Percentiles rank a stretch among this genome's conserved stretches.
Evolutionary conservation across 2,888 invertebrate genomes (phyloP).

Genomic region (Odontocolon sp.): DNA sequence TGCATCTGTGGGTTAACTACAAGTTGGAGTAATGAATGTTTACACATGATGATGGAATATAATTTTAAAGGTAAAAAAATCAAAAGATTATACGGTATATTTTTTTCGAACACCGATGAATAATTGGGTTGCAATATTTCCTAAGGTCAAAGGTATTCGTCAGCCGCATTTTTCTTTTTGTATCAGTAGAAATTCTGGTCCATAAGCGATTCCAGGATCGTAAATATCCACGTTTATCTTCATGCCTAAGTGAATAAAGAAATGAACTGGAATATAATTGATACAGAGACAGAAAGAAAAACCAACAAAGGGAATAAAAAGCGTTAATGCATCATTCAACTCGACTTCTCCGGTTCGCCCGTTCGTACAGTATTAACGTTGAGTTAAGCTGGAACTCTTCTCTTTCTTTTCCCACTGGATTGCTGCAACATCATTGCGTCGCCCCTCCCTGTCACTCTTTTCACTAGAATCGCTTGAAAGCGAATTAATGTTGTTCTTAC

Average conservation of each 20-base stretch:
- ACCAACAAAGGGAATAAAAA: conserved; percentile 41
- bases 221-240: no score
- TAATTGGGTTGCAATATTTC: no score
- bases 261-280: conserved; percentile 7
- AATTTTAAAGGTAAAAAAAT: no score
- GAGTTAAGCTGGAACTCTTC: conserved; percentile 37
- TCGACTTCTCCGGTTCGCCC: conserved; percentile 39
- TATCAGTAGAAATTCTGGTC: no score
- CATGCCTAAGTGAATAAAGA: not conserved
- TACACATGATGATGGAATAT: no score
- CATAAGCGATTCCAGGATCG: no score
- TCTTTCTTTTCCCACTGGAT: conserved; percentile 19
- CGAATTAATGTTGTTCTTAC: conserved; percentile 57
- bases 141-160: no score
- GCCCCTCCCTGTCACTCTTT: not conserved
- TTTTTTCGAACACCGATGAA: no score
- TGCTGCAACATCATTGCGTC: conserved; percentile 29
- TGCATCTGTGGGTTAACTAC: no score
- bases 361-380: conserved; percentile 48
- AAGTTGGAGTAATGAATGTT: no score
- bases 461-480: conserved; percentile 44
- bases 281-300: conserved; percentile 9
- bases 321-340: conserved; percentile 56
- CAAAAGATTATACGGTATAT: no score
- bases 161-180: no score